A percentile compares a stretch with the other conserved stretches of the same genome.
Conservation (phyloP, 2,797 vertebrate genomes). For the Danionella dracula region DNA sequence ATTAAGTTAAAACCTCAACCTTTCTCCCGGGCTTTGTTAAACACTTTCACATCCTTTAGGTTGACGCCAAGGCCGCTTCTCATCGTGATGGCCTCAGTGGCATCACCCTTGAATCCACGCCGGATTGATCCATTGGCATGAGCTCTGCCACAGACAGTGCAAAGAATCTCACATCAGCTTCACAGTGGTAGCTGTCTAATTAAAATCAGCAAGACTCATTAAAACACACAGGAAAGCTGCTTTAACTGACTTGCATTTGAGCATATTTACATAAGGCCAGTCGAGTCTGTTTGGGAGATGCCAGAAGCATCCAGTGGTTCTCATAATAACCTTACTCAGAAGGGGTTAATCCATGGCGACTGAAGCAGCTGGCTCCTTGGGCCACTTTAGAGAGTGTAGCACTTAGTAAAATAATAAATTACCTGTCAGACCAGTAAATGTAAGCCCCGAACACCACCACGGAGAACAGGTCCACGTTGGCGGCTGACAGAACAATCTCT, state of each 20-base stretch:
- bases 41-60: constrained; percentile 94
- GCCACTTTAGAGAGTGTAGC: constrained; percentile 68
- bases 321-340: constrained; percentile 61
- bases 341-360: constrained; percentile 72
- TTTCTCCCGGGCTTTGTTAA: constrained; percentile 95
- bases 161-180: constrained; percentile 52
- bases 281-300: constrained; percentile 47
- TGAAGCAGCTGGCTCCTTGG: constrained; percentile 68
- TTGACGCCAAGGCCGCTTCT: constrained; percentile 94
- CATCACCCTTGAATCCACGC: constrained; percentile 87
- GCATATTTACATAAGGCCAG: constrained; percentile 53
- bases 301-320: constrained; percentile 45
- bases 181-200: constrained; percentile 63
- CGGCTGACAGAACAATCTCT: constrained; percentile 92
- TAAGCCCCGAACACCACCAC: constrained; percentile 96
- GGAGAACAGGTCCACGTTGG: constrained; percentile 97
- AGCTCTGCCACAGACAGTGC: constrained; percentile 70
- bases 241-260: constrained; percentile 45
- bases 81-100: constrained; percentile 84
- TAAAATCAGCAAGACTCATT: constrained; percentile 60
- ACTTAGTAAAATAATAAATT: constrained; percentile 90
- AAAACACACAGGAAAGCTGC: constrained; percentile 55
- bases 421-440: constrained; percentile 99
- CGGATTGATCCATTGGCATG: constrained; percentile 95
- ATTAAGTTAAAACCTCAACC: constrained; percentile 73